Conservation (phyloP, 2,888 invertebrate species). For the Morpho helenor region DNA sequence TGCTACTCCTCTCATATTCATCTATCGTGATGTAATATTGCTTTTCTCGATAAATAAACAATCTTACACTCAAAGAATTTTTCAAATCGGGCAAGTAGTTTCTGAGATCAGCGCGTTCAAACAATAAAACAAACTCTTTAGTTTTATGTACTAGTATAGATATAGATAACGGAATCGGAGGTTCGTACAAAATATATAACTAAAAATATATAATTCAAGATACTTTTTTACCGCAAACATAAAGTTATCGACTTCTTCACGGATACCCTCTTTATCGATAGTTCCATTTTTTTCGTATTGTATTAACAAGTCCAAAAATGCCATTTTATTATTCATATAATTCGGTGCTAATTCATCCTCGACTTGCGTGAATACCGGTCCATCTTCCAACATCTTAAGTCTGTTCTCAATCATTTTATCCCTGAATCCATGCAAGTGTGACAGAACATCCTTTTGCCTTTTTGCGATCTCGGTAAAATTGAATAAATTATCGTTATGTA, state of each 20-base stretch:
- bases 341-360: not conserved
- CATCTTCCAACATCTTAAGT: not conserved
- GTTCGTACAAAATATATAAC: too few species aligned
- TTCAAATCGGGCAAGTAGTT: too few species aligned
- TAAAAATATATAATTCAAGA: too few species aligned
- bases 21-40: too few species aligned
- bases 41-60: too few species aligned
- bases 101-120: too few species aligned
- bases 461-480: not conserved
- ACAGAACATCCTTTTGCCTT: not conserved
- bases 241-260: constrained; percentile 85
- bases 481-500: constrained; percentile 3
- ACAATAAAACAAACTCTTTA: too few species aligned
- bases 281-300: constrained; percentile 75
- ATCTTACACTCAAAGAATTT: too few species aligned
- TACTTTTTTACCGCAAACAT: constrained; percentile 79
- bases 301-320: constrained; percentile 81
- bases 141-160: too few species aligned
- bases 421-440: constrained; percentile 1
- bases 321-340: constrained; percentile 65
- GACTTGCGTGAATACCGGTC: not conserved
- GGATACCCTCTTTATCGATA: constrained; percentile 78
- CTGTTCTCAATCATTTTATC: constrained; percentile 2
- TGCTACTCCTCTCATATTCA: too few species aligned
- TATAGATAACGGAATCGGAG: too few species aligned